Evolutionary conservation across 2,888 invertebrate genomes (phyloP).

Genomic region (Drosophila anomalipes): DNA sequence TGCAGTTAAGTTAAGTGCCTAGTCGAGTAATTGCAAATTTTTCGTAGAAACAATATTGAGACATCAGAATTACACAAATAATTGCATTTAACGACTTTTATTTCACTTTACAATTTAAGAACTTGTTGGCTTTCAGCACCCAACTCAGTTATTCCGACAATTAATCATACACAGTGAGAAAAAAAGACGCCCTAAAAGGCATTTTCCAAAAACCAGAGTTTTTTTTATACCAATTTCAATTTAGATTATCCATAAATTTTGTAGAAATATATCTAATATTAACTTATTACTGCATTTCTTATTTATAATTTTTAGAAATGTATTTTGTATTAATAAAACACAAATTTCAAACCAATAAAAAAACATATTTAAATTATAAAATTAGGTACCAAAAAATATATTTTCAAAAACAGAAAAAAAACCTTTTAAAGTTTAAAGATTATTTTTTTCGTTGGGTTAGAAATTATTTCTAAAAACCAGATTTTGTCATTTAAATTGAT

Average conservation of each 20-base stretch:
- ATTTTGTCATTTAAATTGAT: background rate
- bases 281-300: background rate
- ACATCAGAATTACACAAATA: conserved; percentile 42
- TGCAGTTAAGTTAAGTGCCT: conserved; percentile 33
- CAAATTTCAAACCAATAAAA: too few relatives aligned
- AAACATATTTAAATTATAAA: background rate
- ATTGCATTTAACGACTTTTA: conserved; percentile 49
- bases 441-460: background rate
- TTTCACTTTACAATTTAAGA: conserved; percentile 22
- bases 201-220: background rate
- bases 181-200: accelerated
- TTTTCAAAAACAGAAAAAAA: background rate
- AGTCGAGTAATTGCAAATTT: conserved; percentile 38
- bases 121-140: conserved; percentile 6
- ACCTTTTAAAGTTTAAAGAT: background rate
- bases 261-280: too few relatives aligned
- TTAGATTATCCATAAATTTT: background rate
- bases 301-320: background rate
- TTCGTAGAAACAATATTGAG: conserved; percentile 58
- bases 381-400: background rate
- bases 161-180: conserved; percentile 36
- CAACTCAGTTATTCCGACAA: conserved; percentile 19
- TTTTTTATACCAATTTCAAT: background rate
- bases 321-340: too few relatives aligned
- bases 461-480: background rate